Evolutionary conservation across 2,113 vertebrate genomes (phyloP), one percentile per base, ranked within the genome.

Genomic region (Lota lota): DNA sequence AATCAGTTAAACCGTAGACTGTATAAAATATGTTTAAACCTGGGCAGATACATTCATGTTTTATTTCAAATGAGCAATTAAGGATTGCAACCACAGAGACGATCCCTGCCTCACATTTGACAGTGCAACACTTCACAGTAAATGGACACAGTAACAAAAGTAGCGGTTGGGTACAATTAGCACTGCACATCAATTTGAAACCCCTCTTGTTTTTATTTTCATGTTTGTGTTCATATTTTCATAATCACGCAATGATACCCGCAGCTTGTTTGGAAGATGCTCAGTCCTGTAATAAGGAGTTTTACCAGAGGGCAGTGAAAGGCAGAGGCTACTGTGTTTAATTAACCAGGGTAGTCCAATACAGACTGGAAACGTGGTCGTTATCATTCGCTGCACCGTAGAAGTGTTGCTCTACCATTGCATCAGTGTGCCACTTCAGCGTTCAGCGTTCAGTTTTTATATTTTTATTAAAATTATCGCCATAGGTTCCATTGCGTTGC

Each of bases 241-340:
- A 47, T 94, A 94, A 95, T 94, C 94, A 95, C 93, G 92, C 93
- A 94, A 92, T 93, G 93, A 94, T 92, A 94, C 36, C 36, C 36
- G 18, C 19, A 14, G 20, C 93, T 57, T 70, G 93, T 94, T 95
- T 93, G 92, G 93, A 91, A 94, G 92, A 47, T 47, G 2, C 8
- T 47, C 40, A 8, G 40, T 47, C 91, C 93, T 92, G 93, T 91
- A 94, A 94, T 93, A 94, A 91, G 93, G 93, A 92, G 90, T 93
- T 90, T 93, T 92, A 93, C 93, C 91, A 91, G 92, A 93, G 94
- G 93, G 92, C 91, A 93, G 93, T 93, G 92, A 93, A 91, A 93
- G 60, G 51, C 47, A 93, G 92, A 92, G 93, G 93, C 93, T 93
- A 94, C 94, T 93, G 92, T 91, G 91, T 93, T 92, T 94, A 94